phyloP scores from a whole-genome alignment of 2,113 vertebrate genomes.

The Pogonocichla stellata region DNA sequence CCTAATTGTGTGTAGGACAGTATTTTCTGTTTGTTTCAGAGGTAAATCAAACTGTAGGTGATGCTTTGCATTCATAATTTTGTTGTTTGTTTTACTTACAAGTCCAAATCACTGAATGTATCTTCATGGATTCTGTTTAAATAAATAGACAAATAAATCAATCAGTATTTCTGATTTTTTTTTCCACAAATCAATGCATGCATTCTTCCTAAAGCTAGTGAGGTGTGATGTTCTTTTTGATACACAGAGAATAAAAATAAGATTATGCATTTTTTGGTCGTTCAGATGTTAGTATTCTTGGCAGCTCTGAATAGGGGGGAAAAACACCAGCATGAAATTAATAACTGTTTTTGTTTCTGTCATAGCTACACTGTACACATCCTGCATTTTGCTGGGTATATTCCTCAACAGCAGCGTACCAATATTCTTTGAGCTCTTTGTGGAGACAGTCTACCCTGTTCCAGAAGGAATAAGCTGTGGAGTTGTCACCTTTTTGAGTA shows the following conservation, averaged over 20 bases:
- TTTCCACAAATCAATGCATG: not conserved
- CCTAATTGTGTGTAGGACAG: conserved; percentile 22
- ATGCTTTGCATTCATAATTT: conserved; percentile 12
- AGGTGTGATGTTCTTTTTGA: not conserved
- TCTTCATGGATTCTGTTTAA: not conserved
- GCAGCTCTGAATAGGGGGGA: not conserved
- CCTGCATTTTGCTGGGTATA: conserved; percentile 94
- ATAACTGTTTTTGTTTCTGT: conserved; percentile 24
- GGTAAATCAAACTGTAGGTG: not conserved
- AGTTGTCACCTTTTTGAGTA: conserved; percentile 94
- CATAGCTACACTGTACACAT: conserved; percentile 91
- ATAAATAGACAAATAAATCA: not conserved
- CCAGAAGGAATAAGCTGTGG: conserved; percentile 98
- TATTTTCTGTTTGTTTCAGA: conserved; percentile 19
- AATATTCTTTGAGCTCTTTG: conserved; percentile 97
- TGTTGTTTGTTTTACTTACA: not conserved
- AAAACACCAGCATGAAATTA: not conserved
- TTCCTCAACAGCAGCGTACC: conserved; percentile 95
- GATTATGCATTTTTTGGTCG: not conserved
- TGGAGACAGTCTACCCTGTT: conserved; percentile 97
- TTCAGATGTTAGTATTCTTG: not conserved
- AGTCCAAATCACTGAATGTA: not conserved
- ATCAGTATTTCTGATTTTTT: not conserved
- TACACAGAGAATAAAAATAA: conserved; percentile 9
- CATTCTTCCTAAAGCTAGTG: not conserved